Base-by-base conservation (phyloP, 2,113 vertebrate species). In the Cephalopterus ornatus region DNA sequence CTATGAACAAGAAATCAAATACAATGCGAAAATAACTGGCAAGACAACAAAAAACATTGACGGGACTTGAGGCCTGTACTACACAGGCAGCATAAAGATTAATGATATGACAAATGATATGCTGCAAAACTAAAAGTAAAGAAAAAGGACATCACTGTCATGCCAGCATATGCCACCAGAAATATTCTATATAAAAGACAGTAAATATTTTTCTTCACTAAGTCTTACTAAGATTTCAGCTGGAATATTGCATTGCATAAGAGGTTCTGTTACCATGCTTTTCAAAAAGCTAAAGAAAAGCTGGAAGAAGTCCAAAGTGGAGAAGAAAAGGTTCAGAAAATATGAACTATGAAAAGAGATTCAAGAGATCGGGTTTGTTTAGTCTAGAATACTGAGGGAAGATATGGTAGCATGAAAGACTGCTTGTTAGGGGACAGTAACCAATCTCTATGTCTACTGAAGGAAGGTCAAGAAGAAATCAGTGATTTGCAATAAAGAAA, bases 351-450 rank as follows among this genome's bases (percentile, higher is more conserved):
- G 59, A 84, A 81, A 50, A 89, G 24, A 92, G 41, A 70, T 11
- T 78, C 46, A 88, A 92, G 74, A 88, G 85, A 79, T 16, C 44
- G 4, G 28, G 14, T 89, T 93, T 96, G 81, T 84, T 96, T 93
- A 92, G 89, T 86, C 79, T 94, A 78, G 52, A 72, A 85, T 28
- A 68, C 68, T 53, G n/a, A 86, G 42, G 22, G 39, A 6, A 85
- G 56, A 55, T 16, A 30, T 22, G 52, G 81, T 33, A 50, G 47
- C 33, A 0, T 39, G 58, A 35, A 92, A 68, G 44, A 61, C 12
- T 68, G n/a, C n/a, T 61, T 63, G 30, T 65, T 56, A 77, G 26
- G 52, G 21, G 33, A 67, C 16, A 46, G 72, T 21, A 85, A 92
- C 49, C 44, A 49, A 80, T 66, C 26, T 59, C 28, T 46, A 15